Conservation (phyloP, 1,140 invertebrate genomes). For the Brachionus sp. region DNA sequence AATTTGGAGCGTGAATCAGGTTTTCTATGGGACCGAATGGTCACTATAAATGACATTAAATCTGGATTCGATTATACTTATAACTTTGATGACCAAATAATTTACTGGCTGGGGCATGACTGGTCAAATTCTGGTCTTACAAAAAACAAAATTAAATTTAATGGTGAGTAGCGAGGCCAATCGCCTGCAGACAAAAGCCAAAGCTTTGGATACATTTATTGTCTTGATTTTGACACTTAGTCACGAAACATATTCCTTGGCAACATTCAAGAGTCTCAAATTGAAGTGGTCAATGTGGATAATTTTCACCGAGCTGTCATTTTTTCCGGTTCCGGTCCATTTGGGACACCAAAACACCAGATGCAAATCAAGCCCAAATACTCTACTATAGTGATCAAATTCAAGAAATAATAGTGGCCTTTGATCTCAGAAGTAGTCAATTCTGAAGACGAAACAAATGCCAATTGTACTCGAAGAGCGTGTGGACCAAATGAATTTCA, state of each 20-base stretch:
- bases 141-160: slow-evolving; percentile 75
- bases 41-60: not conserved
- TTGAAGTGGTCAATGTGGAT: slow-evolving; percentile 75
- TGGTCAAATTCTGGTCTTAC: slow-evolving; percentile 61
- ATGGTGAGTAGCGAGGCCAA: slow-evolving; percentile 78
- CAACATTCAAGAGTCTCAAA: slow-evolving; percentile 82
- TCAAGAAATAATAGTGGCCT: slow-evolving; percentile 23
- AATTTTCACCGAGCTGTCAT: slow-evolving; percentile 48
- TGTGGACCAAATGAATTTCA: slow-evolving; percentile 87
- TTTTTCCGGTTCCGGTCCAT: not conserved
- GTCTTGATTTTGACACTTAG: slow-evolving; percentile 91
- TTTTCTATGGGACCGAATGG: slow-evolving; percentile 57
- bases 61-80: slow-evolving; percentile 22
- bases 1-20: not conserved
- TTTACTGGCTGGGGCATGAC: slow-evolving; percentile 22
- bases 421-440: slow-evolving; percentile 7
- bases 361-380: not conserved
- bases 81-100: not conserved
- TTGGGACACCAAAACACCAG: not conserved
- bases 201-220: slow-evolving; percentile 81
- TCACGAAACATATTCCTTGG: slow-evolving; percentile 90
- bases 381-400: slow-evolving; percentile 32
- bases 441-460: slow-evolving; percentile 11
- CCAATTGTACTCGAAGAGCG: slow-evolving; percentile 62
- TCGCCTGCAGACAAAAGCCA: slow-evolving; percentile 69